Evolutionary conservation across 2,888 invertebrate species (phyloP).

Genomic region (Gortyna flavago): DNA sequence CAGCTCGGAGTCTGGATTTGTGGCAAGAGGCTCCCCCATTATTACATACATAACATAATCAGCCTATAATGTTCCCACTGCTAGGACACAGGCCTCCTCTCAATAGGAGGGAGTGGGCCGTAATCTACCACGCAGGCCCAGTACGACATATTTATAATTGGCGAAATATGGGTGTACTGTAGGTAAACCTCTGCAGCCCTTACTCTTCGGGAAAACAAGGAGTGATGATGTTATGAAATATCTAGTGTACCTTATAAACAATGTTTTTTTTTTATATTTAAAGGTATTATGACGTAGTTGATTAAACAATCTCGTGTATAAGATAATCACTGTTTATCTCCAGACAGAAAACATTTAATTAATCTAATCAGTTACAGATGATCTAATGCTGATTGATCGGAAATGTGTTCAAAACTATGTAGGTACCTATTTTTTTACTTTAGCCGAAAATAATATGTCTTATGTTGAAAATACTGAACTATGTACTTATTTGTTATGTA

Average conservation of each 20-base stretch:
- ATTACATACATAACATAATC: background rate
- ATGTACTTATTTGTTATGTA: background rate
- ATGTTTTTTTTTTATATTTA: background rate
- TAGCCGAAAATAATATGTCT: too few species aligned
- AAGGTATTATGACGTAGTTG: background rate
- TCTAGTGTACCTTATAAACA: background rate
- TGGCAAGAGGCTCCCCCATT: background rate
- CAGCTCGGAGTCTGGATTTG: background rate
- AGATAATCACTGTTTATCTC: slow-evolving; percentile 37
- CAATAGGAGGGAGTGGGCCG: too few species aligned
- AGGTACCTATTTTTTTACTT: background rate
- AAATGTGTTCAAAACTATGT: slow-evolving; percentile 7
- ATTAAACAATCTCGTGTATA: background rate
- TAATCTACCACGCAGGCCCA: too few species aligned
- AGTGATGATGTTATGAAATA: background rate
- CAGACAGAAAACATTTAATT: slow-evolving; percentile 24
- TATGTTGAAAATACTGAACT: background rate
- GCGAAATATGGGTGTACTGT: background rate
- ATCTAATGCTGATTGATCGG: slow-evolving; percentile 41
- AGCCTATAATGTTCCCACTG: too few species aligned
- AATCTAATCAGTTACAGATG: slow-evolving; percentile 28
- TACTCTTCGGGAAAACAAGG: background rate
- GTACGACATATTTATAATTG: too few species aligned
- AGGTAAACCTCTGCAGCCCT: background rate
- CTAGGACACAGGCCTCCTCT: too few species aligned